A percentile compares a stretch with the other conserved stretches of the same genome.
Conservation (phyloP, 2,797 vertebrate genomes). For the Galagoides demidoff region DNA sequence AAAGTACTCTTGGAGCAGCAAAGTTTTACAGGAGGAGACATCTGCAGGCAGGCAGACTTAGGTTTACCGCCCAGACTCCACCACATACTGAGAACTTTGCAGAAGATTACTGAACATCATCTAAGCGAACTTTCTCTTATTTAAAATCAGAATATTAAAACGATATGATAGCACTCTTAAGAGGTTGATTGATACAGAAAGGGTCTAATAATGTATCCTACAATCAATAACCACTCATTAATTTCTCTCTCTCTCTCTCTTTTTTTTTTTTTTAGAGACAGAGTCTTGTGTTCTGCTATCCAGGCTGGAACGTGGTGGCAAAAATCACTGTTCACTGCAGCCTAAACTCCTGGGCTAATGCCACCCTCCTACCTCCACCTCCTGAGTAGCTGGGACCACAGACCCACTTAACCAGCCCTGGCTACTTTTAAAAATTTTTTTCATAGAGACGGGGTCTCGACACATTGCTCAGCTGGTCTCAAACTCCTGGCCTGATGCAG, state of each 20-base stretch:
- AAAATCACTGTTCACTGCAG: not conserved
- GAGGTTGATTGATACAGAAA: constrained; percentile 16
- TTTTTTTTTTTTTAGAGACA: not conserved
- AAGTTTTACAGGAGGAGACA: not conserved
- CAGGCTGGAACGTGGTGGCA: not conserved
- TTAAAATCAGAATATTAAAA: constrained; percentile 41
- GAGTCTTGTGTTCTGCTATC: not conserved
- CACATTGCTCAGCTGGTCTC: not conserved
- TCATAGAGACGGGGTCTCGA: not conserved
- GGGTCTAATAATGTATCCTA: not conserved
- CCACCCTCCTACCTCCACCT: not conserved
- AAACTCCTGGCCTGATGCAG: not conserved
- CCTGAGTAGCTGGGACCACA: not conserved
- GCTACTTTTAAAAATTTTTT: not conserved
- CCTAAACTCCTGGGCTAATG: not conserved
- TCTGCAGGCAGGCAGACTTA: not conserved
- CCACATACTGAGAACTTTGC: not conserved
- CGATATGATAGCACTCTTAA: not conserved
- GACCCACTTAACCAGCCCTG: not conserved
- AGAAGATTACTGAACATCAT: not conserved
- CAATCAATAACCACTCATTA: not conserved
- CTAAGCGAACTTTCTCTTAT: not conserved
- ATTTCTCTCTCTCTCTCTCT: not conserved
- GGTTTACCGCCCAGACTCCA: not conserved
- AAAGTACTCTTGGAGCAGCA: not conserved